Evolutionary conservation across 2,113 vertebrate genomes (phyloP).

Genomic region (Castor canadensis): DNA sequence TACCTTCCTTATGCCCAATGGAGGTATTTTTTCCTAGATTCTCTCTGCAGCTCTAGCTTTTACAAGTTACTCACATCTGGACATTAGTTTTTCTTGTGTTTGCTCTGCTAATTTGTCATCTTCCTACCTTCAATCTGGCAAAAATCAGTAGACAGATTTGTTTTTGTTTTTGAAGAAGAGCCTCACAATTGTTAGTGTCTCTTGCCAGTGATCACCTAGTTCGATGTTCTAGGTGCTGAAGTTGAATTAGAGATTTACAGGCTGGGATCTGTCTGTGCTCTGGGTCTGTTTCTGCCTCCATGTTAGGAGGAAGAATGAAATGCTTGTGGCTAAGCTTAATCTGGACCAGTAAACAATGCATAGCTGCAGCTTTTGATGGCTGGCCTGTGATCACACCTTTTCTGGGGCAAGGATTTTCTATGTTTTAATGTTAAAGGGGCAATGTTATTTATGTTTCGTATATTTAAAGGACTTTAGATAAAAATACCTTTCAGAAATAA

Average conservation of each 20-base stretch:
- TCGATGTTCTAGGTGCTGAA: not conserved
- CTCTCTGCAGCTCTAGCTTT: not conserved
- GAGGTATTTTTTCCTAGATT: not conserved
- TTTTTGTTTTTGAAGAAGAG: not conserved
- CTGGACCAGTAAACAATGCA: not conserved
- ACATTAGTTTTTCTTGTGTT: conserved; percentile 17
- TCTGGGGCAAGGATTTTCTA: not conserved
- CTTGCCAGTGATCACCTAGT: not conserved
- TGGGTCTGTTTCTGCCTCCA: not conserved
- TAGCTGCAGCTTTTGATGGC: not conserved
- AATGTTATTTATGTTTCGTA: not conserved
- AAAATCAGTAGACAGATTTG: not conserved
- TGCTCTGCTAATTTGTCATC: not conserved
- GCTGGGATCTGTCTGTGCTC: fast-evolving
- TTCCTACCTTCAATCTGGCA: not conserved
- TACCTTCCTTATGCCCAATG: not conserved
- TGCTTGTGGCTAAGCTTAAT: not conserved
- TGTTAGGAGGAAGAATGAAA: not conserved
- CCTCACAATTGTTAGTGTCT: not conserved
- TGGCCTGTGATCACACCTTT: not conserved
- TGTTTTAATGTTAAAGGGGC: not conserved
- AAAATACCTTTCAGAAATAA: conserved; percentile 2
- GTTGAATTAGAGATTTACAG: not conserved
- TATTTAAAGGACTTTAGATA: conserved; percentile 11
- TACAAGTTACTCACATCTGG: not conserved